Evolutionary conservation across 2,113 vertebrate species (phyloP).

Genomic region (Gadus macrocephalus): DNA sequence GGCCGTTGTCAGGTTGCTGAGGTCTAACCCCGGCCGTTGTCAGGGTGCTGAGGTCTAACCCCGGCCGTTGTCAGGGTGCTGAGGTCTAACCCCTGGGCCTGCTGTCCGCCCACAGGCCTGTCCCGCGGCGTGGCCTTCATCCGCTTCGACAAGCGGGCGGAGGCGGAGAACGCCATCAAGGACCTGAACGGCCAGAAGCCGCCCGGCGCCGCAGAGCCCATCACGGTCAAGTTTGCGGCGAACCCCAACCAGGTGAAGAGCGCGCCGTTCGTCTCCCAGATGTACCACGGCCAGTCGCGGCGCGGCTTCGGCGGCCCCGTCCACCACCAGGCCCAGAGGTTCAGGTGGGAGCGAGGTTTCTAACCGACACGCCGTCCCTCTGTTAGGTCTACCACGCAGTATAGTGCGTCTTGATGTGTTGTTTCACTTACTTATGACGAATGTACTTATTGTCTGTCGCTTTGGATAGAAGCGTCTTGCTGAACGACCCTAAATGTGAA

Average conservation of each 20-base stretch:
- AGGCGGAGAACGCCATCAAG: conserved; percentile 95
- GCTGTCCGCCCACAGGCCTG: conserved; percentile 67
- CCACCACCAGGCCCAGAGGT: conserved; percentile 96
- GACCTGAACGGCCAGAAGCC: conserved; percentile 96
- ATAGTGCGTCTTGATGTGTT: too few relatives aligned
- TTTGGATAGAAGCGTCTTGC: too few relatives aligned
- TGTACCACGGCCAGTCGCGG: conserved; percentile 91
- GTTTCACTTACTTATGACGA: too few relatives aligned
- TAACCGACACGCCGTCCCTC: background rate
- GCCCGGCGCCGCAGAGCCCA: conserved; percentile 87
- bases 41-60: too few relatives aligned
- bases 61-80: too few relatives aligned
- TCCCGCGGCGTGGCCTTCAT: conserved; percentile 97
- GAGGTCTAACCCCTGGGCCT: too few relatives aligned
- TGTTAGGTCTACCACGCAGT: too few relatives aligned
- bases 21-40: too few relatives aligned
- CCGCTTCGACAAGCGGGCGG: conserved; percentile 92
- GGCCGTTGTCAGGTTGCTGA: too few relatives aligned
- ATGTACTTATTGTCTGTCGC: too few relatives aligned
- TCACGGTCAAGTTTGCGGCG: conserved; percentile 96
- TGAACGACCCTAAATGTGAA: too few relatives aligned
- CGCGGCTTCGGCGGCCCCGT: conserved; percentile 91
- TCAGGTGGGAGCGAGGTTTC: conserved; percentile 78
- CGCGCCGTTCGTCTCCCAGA: conserved; percentile 89
- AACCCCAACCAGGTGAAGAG: conserved; percentile 98